Percentiles rank a stretch among this genome's conserved stretches.
phyloP scores from a whole-genome alignment of 2,113 vertebrate genomes.

The Saccopteryx leptura region DNA sequence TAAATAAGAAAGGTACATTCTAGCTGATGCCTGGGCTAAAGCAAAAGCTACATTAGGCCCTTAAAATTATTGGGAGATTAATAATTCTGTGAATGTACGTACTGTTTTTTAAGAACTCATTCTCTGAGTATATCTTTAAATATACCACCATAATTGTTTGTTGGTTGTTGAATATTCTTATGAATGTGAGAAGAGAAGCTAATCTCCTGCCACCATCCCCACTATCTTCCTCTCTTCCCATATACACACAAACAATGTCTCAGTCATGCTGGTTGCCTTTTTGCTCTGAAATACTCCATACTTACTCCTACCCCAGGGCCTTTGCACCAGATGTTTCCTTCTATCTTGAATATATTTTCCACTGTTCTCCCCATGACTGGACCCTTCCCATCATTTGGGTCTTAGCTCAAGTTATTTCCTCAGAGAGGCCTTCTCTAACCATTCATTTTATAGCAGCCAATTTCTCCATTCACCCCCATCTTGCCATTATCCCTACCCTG shows the following conservation, averaged over 20 bases:
- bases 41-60: background rate
- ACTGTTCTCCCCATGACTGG: background rate
- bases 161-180: background rate
- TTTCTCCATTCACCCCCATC: background rate
- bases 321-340: background rate
- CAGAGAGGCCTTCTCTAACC: background rate
- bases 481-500: background rate
- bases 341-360: constrained; percentile 2
- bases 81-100: background rate
- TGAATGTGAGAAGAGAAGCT: constrained; percentile 17
- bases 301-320: background rate
- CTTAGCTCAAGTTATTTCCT: background rate
- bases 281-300: background rate
- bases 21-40: background rate
- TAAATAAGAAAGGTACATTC: background rate
- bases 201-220: background rate
- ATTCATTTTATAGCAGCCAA: background rate
- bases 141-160: background rate
- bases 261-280: background rate
- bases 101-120: background rate
- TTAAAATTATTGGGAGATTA: background rate
- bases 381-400: background rate
- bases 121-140: constrained; percentile 29
- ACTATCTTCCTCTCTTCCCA: background rate
- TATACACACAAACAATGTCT: background rate